Percentiles rank a stretch among this genome's conserved stretches.
These are phyloP conservation scores for Cairina moschata DNA, from an alignment of 2,113 vertebrate genomes.

Conservation along the genomic window DNA sequence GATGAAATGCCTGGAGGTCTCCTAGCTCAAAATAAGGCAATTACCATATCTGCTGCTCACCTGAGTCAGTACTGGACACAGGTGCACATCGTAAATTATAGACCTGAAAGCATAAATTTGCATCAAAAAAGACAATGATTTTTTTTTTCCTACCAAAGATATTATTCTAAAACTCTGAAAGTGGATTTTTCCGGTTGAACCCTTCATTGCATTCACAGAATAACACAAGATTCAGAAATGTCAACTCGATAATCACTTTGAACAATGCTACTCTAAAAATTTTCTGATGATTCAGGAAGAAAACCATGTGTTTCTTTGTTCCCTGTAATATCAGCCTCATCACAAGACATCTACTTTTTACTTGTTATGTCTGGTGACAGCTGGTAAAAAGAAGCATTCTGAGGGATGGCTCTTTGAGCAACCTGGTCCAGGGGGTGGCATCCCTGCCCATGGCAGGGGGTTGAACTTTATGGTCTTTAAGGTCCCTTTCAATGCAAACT, in stretches of 20 bases:
- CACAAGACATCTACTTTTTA: conserved; percentile 4
- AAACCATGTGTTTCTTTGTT: conserved; percentile 20
- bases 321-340: background rate
- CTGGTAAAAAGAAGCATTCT: conserved; percentile 14
- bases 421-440: background rate
- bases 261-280: conserved; percentile 22
- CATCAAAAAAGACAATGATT: background rate
- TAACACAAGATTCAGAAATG: background rate
- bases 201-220: background rate
- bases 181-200: background rate
- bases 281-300: conserved; percentile 43
- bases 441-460: background rate
- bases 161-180: background rate
- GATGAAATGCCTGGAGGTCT: background rate
- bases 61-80: background rate
- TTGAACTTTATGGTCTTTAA: background rate
- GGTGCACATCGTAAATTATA: background rate
- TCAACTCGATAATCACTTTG: background rate
- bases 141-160: background rate
- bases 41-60: background rate
- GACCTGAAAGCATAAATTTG: background rate
- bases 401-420: background rate
- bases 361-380: conserved; percentile 19
- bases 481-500: background rate
- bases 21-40: background rate